phyloP scores from a whole-genome alignment of 23 tunicate species.

The Ascidia mentula region DNA sequence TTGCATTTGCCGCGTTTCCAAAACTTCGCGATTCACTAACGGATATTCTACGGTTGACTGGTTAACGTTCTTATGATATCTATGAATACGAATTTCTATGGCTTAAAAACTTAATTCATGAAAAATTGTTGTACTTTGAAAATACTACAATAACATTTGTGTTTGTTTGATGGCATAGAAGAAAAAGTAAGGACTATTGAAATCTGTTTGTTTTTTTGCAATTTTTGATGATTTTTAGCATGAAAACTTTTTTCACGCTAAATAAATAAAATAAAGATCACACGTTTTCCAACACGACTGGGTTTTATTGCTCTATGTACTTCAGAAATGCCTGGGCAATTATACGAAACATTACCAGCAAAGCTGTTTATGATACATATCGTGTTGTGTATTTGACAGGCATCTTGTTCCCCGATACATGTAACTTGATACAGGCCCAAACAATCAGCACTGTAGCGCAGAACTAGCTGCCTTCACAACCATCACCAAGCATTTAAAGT shows the following conservation, averaged over 20 bases:
- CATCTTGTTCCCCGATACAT: background rate
- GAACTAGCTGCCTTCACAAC: background rate
- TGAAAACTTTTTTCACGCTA: background rate
- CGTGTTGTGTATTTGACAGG: background rate
- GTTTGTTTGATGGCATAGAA: background rate
- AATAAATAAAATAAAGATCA: background rate
- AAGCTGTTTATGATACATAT: background rate
- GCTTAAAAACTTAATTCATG: background rate
- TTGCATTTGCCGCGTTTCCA: background rate
- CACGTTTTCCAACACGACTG: background rate
- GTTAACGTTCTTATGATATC: background rate
- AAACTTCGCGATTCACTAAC: background rate
- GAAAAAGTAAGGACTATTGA: no score
- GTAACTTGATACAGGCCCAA: background rate
- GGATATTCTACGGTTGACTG: background rate
- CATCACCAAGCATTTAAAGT: background rate
- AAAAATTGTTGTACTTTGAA: background rate
- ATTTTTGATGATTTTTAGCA: background rate
- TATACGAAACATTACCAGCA: slow-evolving; percentile 10
- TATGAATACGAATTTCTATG: no score
- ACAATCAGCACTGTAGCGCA: background rate
- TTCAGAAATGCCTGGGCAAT: background rate
- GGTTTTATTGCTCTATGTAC: background rate
- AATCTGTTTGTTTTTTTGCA: no score
- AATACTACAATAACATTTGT: background rate